Evolutionary conservation across 2,113 vertebrate species (phyloP), one percentile per base, ranked within the genome.

Genomic region (Smithornis capensis): DNA sequence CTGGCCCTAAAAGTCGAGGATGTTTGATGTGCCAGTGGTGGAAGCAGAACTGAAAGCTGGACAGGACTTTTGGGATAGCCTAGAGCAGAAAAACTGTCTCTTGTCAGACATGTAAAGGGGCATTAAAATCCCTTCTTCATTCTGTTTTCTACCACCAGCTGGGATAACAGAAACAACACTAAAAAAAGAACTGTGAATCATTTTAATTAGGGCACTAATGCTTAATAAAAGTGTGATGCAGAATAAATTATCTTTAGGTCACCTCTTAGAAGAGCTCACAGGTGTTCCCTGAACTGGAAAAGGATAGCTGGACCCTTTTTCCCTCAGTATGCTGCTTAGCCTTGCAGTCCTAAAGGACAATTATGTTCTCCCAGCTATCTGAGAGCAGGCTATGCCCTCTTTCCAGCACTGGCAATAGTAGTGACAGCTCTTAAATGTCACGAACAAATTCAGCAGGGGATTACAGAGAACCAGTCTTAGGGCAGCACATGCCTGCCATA

Each of bases 131-230:
- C 18, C 27, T 90, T 15, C 57, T 87, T 89, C 71, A 77, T 87
- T 59, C 40, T 56, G 15, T 87, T 84, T 87, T 63, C 80, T 35
- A 83, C 53, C 52, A 80, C 55, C 71, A 63, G 76, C 78, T 92
- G 49, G 33, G 67, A 68, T 59, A 69, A 69, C 40, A 68, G 57
- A 74, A 77, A 28, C 28, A 80, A 90, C 81, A 38, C 22, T 21
- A 27, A 74, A 40, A 91, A 79, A 74, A 56, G 21, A 55, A 70
- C 40, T 29, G 29, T 73, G 71, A 92, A 82, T 92, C 4, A 88
- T 93, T 93, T 95, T 74, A 96, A 83, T 91, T 79, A 67, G 81
- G 70, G 12, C 40, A 89, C 27, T 91, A 95, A 91, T 89, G 64
- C 75, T 95, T 91, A 86, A 93, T 76, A 67, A 53, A 86, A 70